Evolutionary conservation across 2,113 vertebrate genomes (phyloP).

Genomic region (Vidua chalybeata): DNA sequence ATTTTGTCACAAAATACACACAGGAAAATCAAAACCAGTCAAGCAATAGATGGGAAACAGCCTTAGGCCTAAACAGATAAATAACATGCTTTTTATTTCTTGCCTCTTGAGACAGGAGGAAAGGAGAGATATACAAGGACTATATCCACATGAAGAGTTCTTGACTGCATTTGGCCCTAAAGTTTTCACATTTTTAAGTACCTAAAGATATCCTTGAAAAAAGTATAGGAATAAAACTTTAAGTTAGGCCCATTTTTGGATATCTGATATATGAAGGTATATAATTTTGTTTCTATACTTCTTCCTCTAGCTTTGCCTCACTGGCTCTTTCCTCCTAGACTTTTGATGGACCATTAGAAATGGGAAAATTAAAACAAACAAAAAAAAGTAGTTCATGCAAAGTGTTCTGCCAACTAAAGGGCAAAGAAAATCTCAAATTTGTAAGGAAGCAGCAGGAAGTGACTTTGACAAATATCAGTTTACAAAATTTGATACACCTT

Average conservation of each 20-base stretch:
- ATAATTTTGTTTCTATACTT: accelerated
- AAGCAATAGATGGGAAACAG: background rate
- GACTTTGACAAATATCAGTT: background rate
- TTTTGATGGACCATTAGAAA: background rate
- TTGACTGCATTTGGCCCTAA: background rate
- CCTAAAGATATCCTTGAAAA: background rate
- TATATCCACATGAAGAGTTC: background rate
- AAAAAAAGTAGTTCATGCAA: background rate
- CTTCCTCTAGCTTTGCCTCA: background rate
- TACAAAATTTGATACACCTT: background rate
- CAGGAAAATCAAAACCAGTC: background rate
- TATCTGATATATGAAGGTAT: background rate
- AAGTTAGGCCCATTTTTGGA: background rate
- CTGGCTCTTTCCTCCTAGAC: background rate
- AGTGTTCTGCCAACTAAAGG: accelerated
- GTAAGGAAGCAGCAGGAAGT: background rate
- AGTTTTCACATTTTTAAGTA: background rate
- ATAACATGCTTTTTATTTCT: background rate
- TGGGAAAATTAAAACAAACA: background rate
- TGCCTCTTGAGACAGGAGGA: background rate
- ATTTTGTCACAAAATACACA: background rate
- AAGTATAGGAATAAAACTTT: background rate
- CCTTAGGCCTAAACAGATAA: background rate
- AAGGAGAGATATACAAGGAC: background rate
- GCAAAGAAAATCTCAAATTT: background rate